phyloP scores from a whole-genome alignment of 2,113 vertebrate species.

The Orycteropus afer region DNA sequence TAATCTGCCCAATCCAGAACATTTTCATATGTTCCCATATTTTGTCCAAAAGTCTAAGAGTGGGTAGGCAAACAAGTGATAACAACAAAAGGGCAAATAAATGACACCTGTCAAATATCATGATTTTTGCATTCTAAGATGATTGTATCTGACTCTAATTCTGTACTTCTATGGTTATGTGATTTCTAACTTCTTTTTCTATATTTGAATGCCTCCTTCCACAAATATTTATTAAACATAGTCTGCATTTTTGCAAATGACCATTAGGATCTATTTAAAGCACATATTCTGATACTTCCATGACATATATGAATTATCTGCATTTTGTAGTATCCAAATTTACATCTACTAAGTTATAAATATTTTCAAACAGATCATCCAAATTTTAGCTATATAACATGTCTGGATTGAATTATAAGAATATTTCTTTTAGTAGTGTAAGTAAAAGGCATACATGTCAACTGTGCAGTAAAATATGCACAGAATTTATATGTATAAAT shows the following conservation, averaged over 20 bases:
- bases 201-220: not conserved
- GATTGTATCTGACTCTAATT: not conserved
- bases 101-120: not conserved
- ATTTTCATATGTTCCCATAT: not conserved
- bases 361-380: not conserved
- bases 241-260: constrained; percentile 2
- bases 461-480: not conserved
- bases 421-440: not conserved
- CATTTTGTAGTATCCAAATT: not conserved
- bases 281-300: not conserved
- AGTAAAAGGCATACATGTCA: not conserved
- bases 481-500: not conserved
- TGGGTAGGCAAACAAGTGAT: not conserved
- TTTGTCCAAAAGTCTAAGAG: not conserved
- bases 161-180: not conserved
- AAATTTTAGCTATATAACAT: not conserved
- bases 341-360: not conserved
- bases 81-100: not conserved
- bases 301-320: not conserved
- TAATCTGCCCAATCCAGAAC: not conserved
- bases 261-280: not conserved
- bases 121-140: not conserved
- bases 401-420: not conserved
- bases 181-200: constrained; percentile 1
- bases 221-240: not conserved